Evolutionary conservation across 2,888 invertebrate genomes (phyloP).

Genomic region (Tetheella fluctuosa): DNA sequence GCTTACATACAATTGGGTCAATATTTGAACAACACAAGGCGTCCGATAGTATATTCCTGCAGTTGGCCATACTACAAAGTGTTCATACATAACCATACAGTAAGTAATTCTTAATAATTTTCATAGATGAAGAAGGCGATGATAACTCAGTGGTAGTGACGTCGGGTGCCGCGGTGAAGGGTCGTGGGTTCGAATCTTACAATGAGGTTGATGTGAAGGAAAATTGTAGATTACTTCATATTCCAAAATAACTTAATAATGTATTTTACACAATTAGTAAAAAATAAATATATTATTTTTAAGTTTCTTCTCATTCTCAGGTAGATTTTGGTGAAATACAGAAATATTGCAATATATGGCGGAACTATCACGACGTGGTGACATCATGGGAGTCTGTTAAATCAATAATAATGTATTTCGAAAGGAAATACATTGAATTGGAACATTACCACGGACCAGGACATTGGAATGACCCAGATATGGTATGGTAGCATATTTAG

Average conservation of each 20-base stretch:
- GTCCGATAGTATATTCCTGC: conserved; percentile 92
- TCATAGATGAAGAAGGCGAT: no score
- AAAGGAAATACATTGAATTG: conserved; percentile 69
- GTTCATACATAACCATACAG: conserved; percentile 77
- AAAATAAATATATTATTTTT: neutral
- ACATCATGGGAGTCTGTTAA: conserved; percentile 82
- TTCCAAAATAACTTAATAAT: no score
- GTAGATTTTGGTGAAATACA: conserved; percentile 79
- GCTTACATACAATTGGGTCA: conserved; percentile 88
- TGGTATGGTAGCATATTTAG: no score
- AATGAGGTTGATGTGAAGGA: no score
- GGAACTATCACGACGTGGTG: conserved; percentile 87
- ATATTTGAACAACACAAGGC: conserved; percentile 87
- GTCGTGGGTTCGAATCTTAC: no score
- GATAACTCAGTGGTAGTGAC: no score
- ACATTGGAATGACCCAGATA: conserved; percentile 90
- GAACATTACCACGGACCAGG: conserved; percentile 85
- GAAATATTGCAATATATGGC: conserved; percentile 86
- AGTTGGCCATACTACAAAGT: conserved; percentile 93
- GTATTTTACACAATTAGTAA: no score
- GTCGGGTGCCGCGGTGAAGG: no score
- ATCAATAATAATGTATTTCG: conserved; percentile 82
- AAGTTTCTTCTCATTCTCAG: conserved; percentile 51
- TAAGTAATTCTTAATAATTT: conserved; percentile 44
- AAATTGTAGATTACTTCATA: no score